These are phyloP conservation scores for Candidula unifasciata DNA, from an alignment of 2,888 invertebrate species.

Conservation along the genomic window DNA sequence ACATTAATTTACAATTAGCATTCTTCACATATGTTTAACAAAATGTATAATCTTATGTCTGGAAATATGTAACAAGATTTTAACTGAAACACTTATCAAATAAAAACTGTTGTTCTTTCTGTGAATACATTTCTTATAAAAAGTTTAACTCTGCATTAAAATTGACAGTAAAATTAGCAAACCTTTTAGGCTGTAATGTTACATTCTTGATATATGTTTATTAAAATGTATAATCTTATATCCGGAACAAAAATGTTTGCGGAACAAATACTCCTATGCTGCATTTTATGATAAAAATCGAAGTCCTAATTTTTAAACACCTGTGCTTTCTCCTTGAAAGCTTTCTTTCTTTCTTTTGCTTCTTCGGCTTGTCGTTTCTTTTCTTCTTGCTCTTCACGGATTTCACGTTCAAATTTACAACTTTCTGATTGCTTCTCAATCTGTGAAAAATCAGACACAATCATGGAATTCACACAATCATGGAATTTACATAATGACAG, in stretches of 20 bases:
- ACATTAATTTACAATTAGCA: too few species aligned
- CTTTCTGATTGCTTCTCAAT: constrained; percentile 90
- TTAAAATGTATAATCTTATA: neutral
- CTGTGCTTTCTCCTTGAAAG: constrained; percentile 92
- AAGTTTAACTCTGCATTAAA: too few species aligned
- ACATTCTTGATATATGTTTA: neutral
- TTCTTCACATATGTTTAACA: too few species aligned
- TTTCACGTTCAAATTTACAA: constrained; percentile 94
- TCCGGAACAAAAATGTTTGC: neutral
- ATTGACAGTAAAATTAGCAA: too few species aligned
- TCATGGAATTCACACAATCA: neutral
- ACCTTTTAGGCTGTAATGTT: too few species aligned
- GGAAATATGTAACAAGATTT: too few species aligned
- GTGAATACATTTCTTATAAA: too few species aligned
- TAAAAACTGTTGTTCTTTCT: too few species aligned
- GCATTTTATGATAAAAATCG: neutral
- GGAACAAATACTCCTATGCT: neutral
- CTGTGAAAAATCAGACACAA: constrained; percentile 76
- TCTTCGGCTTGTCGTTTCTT: constrained; percentile 90
- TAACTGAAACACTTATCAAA: too few species aligned
- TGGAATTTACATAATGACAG: too few species aligned
- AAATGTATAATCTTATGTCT: too few species aligned
- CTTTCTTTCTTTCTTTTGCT: constrained; percentile 86
- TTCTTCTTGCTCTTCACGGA: constrained; percentile 93
- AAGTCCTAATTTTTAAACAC: constrained; percentile 82